Base-by-base conservation (phyloP, 2,113 vertebrate genomes). In the Chlorodrepanis virens region DNA sequence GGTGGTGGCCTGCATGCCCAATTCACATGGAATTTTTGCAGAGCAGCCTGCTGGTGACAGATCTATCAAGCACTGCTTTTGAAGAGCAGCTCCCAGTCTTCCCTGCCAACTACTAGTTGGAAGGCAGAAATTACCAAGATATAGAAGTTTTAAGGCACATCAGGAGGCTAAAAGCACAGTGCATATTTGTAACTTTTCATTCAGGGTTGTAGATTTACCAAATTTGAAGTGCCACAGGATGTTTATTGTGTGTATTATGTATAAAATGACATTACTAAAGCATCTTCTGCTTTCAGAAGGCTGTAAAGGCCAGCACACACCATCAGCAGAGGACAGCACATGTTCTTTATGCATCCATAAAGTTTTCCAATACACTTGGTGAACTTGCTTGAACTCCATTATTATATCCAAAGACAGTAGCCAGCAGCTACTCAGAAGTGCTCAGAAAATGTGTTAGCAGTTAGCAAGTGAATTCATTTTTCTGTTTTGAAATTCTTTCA, bases 401-500 rank as follows among this genome's bases (percentile, higher is more conserved):
- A 23, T 24, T 39, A 31, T 9, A 81, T 52, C 50, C 54, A 84
- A 65, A 80, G 47, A 24, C 12, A 81, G 59, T 39, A 88, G 86
- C 50, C 89, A 92, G 37, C 56, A 92, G 64, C 54, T 54, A 70
- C 31, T 76, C 64, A 87, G 33, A 77, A 74, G 29, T 6, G 4
- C 61, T 78, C 29, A 63, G 60, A 74, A 54, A 89, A 75, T 22
- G 28, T 45, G 35, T 42, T 47, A 92, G 59, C 42, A 74, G 70
- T 57, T 53, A 79, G 35, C 33, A 72, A 87, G 56, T 50, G 22
- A 90, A 85, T 65, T 76, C 3, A 71, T 88, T 93, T 71, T 83
- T 74, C 72, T 90, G 52, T 47, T 91, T 92, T 68, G 87, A 87
- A 89, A 78, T 87, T 90, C 80, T 92, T 93, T 92, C 24, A 59